Base-by-base conservation (phyloP, 2,113 vertebrate species). In the Porphyrio hochstetteri region DNA sequence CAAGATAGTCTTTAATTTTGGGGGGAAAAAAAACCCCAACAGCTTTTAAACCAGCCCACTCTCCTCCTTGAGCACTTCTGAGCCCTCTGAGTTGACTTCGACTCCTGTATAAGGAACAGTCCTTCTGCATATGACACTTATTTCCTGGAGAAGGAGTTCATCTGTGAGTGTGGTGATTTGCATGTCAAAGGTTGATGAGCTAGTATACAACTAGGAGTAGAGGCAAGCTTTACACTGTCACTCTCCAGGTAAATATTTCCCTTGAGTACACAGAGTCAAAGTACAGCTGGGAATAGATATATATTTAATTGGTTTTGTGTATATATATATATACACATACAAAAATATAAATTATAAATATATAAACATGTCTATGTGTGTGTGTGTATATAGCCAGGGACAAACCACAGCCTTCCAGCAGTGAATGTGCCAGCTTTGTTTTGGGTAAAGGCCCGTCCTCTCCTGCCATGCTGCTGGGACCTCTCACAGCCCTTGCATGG, bases 241-340 rank as follows among this genome's bases (percentile, higher is more conserved):
- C 24, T 86, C 33, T 79, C 17, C 38, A 74, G 60, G 67, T 59
- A 93, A 92, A 70, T 69, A 65, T 71, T 95, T 86, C 86, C 72
- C 76, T 79, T 7, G 13, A 78, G 82, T 56, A 88, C 61, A 90
- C 36, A 72, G 46, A 92, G 86, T 42, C 86, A 92, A 94, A 95
- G 80, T 95, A 82, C 88, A 92, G 53, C 44, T 68, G 86, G 76
- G 28, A 33, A 18, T 55, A 61, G 31, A 52, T 42, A 24, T 5
- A 23, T n/a, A 55, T 46, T n/a, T 15, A 75, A 19, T 48, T 48
- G 19, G 10, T 46, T 46, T 46, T 46, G 16, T 48, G 8, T 48
- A 48, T 48, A 48, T 48, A 20, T 48, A 48, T 48, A 20, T 48
- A 48, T 48, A 23, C n/a, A n/a, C n/a, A n/a, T n/a, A n/a, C n/a